Conservation (phyloP, 2,797 vertebrate genomes). For the Mergus octosetaceus region DNA sequence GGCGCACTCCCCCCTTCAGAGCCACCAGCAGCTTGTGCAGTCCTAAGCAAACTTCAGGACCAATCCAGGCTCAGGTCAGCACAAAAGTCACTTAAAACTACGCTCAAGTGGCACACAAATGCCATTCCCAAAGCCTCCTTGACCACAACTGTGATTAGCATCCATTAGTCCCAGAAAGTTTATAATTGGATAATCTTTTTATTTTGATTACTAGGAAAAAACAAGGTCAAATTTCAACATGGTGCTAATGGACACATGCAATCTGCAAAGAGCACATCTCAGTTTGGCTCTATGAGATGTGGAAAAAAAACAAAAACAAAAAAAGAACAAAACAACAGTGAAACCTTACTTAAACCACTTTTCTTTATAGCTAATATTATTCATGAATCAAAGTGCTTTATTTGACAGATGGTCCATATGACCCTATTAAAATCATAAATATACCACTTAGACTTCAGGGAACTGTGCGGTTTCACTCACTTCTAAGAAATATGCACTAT, state of each 20-base stretch:
- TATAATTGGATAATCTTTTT: background rate
- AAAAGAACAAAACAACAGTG: background rate
- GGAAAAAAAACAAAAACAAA: background rate
- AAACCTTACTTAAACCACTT: background rate
- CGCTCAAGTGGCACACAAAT: background rate
- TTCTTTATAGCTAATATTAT: background rate
- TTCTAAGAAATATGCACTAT: background rate
- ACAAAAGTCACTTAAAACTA: background rate
- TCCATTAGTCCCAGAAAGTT: background rate
- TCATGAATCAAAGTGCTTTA: background rate
- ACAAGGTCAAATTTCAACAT: background rate
- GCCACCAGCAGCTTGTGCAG: background rate
- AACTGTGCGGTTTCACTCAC: background rate
- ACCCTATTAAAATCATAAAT: background rate
- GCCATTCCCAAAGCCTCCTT: background rate
- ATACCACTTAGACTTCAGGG: background rate
- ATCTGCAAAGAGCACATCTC: background rate
- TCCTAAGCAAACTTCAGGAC: background rate
- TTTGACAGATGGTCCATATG: background rate
- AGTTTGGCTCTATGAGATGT: background rate
- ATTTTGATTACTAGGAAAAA: background rate
- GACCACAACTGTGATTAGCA: background rate
- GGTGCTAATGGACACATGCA: background rate
- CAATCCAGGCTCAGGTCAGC: background rate
- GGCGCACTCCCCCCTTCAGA: accelerated